Evolutionary conservation across 2,888 invertebrate species (phyloP).

Genomic region (Aproaerema taeniolella): DNA sequence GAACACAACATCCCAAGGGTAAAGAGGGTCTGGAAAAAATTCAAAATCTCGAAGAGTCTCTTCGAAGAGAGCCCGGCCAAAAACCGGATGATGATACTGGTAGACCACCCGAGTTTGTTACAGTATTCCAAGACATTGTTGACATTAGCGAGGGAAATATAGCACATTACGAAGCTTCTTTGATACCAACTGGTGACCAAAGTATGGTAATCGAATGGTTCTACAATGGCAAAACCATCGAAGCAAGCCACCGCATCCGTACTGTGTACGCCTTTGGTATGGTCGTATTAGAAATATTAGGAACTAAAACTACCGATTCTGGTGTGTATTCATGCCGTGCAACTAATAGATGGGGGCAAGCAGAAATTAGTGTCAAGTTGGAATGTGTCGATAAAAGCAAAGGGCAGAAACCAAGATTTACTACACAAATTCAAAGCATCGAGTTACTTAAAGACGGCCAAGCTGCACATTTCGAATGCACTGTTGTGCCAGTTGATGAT

Average conservation of each 20-base stretch:
- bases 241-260: slow-evolving; percentile 92
- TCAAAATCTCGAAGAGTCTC: slow-evolving; percentile 92
- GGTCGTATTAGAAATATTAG: slow-evolving; percentile 96
- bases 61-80: slow-evolving; percentile 83
- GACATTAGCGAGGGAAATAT: slow-evolving; percentile 96
- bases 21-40: slow-evolving; percentile 94
- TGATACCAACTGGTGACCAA: slow-evolving; percentile 95
- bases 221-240: slow-evolving; percentile 92
- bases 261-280: slow-evolving; percentile 98
- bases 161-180: slow-evolving; percentile 97
- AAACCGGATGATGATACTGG: slow-evolving; percentile 86
- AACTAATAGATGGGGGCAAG: slow-evolving; percentile 92
- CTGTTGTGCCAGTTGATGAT: slow-evolving; percentile 94
- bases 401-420: slow-evolving; percentile 92
- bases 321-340: slow-evolving; percentile 93
- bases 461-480: slow-evolving; percentile 96
- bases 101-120: slow-evolving; percentile 91
- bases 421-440: slow-evolving; percentile 90
- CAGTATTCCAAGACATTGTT: slow-evolving; percentile 88
- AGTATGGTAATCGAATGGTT: slow-evolving; percentile 97
- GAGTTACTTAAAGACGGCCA: slow-evolving; percentile 94
- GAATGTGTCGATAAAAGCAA: slow-evolving; percentile 90
- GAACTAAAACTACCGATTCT: slow-evolving; percentile 94
- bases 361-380: slow-evolving; percentile 89
- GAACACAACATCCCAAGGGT: slow-evolving; percentile 97